Conservation (phyloP, 2,888 invertebrate species). For the Apamea monoglypha region DNA sequence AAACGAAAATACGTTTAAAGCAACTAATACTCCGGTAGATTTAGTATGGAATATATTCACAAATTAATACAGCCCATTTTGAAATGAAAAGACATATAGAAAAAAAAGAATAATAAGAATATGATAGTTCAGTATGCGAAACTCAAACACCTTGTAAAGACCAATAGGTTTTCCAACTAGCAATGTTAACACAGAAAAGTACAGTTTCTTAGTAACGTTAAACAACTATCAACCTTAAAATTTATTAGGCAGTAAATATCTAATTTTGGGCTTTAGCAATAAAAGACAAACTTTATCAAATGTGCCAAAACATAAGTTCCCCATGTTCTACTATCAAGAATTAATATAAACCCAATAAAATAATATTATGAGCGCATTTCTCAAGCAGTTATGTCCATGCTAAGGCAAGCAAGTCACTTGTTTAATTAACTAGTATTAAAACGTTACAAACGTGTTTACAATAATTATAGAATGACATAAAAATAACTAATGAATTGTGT, state of each 20-base stretch:
- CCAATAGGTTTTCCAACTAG: background rate
- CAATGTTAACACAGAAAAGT: background rate
- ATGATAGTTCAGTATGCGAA: background rate
- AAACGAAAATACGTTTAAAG: too few relatives aligned
- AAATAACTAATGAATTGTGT: constrained; percentile 70
- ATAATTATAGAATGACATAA: constrained; percentile 73
- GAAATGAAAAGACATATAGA: background rate
- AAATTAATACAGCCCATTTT: background rate
- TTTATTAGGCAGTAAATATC: background rate
- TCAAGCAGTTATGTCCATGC: constrained; percentile 58
- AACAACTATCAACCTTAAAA: background rate
- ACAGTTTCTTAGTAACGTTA: background rate
- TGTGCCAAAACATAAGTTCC: background rate
- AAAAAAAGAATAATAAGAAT: too few relatives aligned
- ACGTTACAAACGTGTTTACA: constrained; percentile 77
- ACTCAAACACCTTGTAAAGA: too few relatives aligned
- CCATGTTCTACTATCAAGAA: background rate
- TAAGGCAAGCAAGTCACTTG: constrained; percentile 74
- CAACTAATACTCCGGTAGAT: too few relatives aligned
- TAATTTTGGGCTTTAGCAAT: background rate
- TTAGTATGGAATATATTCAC: too few relatives aligned
- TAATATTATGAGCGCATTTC: constrained; percentile 16
- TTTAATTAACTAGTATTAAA: constrained; percentile 79
- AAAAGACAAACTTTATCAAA: background rate
- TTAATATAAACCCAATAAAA: constrained; percentile 20